Percentiles rank a stretch among this genome's conserved stretches.
These are phyloP conservation scores for Coreius guichenoti DNA, from an alignment of 2,797 vertebrate species.

Conservation along the genomic window DNA sequence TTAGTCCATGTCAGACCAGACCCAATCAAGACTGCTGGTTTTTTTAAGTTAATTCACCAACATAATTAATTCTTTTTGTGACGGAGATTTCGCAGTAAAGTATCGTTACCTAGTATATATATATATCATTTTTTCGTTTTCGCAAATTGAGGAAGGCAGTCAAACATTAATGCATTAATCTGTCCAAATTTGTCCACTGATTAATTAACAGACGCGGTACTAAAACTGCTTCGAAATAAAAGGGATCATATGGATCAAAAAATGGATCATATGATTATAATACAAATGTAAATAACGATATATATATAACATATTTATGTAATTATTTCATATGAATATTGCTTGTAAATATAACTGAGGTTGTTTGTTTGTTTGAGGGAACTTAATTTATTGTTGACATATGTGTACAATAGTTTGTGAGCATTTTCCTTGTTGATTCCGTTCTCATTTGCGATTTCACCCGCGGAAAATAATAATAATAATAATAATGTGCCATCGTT, in stretches of 20 bases:
- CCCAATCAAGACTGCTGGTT: slow-evolving; percentile 54
- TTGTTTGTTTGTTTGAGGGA: slow-evolving; percentile 83
- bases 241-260: slow-evolving; percentile 76
- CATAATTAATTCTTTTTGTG: not conserved
- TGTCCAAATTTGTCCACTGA: slow-evolving; percentile 17
- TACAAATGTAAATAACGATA: slow-evolving; percentile 95
- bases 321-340: slow-evolving; percentile 99
- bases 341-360: slow-evolving; percentile 97
- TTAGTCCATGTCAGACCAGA: slow-evolving; percentile 66
- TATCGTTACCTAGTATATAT: slow-evolving; percentile 11
- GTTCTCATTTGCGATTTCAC: slow-evolving; percentile 82
- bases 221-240: slow-evolving; percentile 66
- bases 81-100: not conserved
- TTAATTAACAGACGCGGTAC: slow-evolving; percentile 45
- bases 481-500: slow-evolving; percentile 78
- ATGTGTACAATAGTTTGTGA: slow-evolving; percentile 88
- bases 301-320: slow-evolving; percentile 99
- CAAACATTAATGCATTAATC: not conserved
- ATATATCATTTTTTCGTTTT: not conserved
- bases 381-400: slow-evolving; percentile 99
- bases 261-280: slow-evolving; percentile 78
- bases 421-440: slow-evolving; percentile 78
- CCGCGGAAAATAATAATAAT: slow-evolving; percentile 64
- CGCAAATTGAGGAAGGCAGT: not conserved
- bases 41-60: slow-evolving; percentile 5